Base-by-base conservation (phyloP, 2,797 vertebrate species). In the Lutra lutra region DNA sequence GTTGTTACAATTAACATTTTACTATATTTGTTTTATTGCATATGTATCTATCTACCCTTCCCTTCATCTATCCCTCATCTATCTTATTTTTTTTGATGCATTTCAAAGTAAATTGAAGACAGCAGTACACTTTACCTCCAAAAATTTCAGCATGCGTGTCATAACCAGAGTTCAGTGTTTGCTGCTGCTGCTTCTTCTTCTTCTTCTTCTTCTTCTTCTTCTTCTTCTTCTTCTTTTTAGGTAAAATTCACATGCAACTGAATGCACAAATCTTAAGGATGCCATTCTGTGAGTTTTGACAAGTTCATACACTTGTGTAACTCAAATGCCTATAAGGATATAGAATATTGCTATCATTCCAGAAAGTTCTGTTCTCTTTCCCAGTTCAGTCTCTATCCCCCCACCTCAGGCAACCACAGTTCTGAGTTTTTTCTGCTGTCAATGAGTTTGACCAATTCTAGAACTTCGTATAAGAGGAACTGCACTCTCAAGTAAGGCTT, bases 61-160 rank as follows among this genome's bases (percentile, higher is more conserved):
- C 35, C 38, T 89, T 91, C 90, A 91, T 64, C 43, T 51, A 54
- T 40, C 35, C 43, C 32, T 80, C 66, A n/a, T 80, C 66, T 9
- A 56, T 82, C 70, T 73, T 88, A 77, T 15, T 83, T 66, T 64
- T 92, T 95, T 66, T 87, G 60, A 91, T 91, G 38, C 60, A 89
- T 95, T 97, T 95, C 58, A 89, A 79, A 84, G 62, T 91, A 72
- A 94, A 75, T 23, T 75, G 79, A 95, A 94, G 60, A 58, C 56
- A 70, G 84, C 25, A 23, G 43, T 72, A 68, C 12, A 83, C 32
- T 94, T 82, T 83, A 84, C 75, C 64, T 66, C 77, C 40, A 82
- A 68, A 83, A 58, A 46, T 68, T 90, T 92, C 35, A 73, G 40
- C 8, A n/a, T 70, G 25, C 17, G 2, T 86, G 40, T 91, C 72